These are phyloP conservation scores for Australoheros scitulus DNA, from an alignment of 2,113 vertebrate genomes.

Conservation along the genomic window DNA sequence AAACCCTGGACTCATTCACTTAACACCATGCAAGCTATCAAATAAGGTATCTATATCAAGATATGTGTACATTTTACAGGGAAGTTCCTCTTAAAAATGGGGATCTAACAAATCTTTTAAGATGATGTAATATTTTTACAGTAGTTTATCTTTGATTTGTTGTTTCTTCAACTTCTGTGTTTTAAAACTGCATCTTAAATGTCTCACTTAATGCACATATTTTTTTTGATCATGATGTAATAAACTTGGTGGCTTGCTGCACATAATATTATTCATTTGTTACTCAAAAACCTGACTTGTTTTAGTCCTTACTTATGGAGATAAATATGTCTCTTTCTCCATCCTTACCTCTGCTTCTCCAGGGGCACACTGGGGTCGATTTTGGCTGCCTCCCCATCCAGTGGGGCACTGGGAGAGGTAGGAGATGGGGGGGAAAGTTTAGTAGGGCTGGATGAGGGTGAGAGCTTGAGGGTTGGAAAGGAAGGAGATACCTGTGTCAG, in stretches of 20 bases:
- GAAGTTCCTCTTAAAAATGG: neutral
- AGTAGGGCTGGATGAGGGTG: constrained; percentile 64
- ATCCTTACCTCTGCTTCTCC: constrained; percentile 91
- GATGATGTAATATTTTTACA: neutral
- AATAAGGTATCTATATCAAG: neutral
- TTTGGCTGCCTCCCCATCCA: constrained; percentile 75
- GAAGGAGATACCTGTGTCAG: constrained; percentile 66
- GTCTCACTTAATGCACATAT: neutral
- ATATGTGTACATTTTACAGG: neutral
- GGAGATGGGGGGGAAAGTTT: constrained; percentile 72
- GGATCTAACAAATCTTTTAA: neutral
- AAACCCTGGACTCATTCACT: neutral
- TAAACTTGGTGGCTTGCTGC: neutral
- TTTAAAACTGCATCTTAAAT: neutral
- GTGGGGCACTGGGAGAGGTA: constrained; percentile 60
- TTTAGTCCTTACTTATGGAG: neutral
- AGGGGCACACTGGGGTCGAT: constrained; percentile 88
- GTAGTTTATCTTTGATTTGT: neutral
- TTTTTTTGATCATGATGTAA: neutral
- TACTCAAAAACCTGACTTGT: neutral
- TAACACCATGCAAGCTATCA: neutral
- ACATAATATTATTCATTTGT: neutral
- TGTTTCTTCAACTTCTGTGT: neutral
- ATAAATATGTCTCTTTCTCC: neutral
- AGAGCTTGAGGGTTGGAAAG: constrained; percentile 70